Evolutionary conservation across 2,797 vertebrate genomes (phyloP).

Genomic region (Siniperca scherzeri): DNA sequence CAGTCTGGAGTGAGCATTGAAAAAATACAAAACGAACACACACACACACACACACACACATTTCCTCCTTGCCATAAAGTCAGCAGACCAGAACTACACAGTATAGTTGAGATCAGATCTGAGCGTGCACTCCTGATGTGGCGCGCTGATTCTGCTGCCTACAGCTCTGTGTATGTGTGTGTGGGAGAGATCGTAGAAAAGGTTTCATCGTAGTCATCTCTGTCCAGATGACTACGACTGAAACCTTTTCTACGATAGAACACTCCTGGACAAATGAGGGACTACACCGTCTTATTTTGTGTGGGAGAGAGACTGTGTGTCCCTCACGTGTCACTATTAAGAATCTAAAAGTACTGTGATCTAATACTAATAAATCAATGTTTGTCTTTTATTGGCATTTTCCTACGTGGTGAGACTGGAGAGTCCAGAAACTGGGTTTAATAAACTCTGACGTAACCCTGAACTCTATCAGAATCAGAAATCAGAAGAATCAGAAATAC

Average conservation of each 20-base stretch:
- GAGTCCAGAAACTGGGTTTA: background rate
- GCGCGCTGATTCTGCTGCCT: slow-evolving; percentile 20
- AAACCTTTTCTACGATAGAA: no score
- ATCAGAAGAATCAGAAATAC: no score
- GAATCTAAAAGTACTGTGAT: background rate
- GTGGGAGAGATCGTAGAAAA: no score
- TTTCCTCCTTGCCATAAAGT: slow-evolving; percentile 19
- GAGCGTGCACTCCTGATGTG: slow-evolving; percentile 21
- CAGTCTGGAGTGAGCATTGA: background rate
- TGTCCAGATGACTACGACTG: no score
- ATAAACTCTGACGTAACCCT: no score
- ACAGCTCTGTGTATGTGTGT: background rate
- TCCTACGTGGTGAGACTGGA: background rate
- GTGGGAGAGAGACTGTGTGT: background rate
- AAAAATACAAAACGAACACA: slow-evolving; percentile 3
- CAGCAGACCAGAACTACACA: slow-evolving; percentile 62
- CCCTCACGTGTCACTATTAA: background rate
- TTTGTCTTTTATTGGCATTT: slow-evolving; percentile 8
- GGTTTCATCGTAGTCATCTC: no score
- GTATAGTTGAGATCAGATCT: slow-evolving; percentile 45
- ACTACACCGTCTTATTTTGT: no score
- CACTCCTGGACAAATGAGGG: no score
- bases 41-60: background rate
- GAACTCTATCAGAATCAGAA: no score
- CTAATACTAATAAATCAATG: slow-evolving; percentile 1